Percentiles rank a stretch among this genome's conserved stretches.
phyloP scores from a whole-genome alignment of 2,797 vertebrate species.

The Chaenodraco wilsoni region DNA sequence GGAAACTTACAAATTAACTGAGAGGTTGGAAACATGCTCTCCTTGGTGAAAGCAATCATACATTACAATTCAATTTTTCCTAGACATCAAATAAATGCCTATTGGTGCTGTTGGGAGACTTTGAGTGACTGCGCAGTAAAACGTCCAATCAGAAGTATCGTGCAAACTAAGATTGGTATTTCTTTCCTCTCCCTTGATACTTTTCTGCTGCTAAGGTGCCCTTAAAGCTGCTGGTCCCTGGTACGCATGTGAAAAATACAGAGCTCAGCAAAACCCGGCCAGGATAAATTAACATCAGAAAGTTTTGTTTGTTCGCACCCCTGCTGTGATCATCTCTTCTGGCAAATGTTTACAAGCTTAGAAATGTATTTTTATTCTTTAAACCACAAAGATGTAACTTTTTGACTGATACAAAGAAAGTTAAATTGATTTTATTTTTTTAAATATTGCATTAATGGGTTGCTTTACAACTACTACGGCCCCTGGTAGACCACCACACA shows the following conservation, averaged over 20 bases:
- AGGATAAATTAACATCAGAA: conserved; percentile 7
- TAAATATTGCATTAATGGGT: neutral
- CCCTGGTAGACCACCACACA: too few relatives aligned
- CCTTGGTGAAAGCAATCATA: neutral
- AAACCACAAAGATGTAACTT: neutral
- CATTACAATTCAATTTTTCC: neutral
- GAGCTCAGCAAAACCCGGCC: conserved; percentile 38
- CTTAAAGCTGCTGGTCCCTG: conserved; percentile 39
- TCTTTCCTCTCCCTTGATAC: conserved; percentile 17
- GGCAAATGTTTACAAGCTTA: neutral
- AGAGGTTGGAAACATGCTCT: neutral
- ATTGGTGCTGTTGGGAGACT: neutral
- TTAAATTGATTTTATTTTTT: neutral
- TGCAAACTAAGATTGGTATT: conserved; percentile 14
- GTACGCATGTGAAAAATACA: conserved; percentile 26
- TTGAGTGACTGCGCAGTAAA: neutral
- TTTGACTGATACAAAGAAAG: neutral
- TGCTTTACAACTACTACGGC: too few relatives aligned
- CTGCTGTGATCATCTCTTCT: neutral
- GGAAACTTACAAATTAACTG: neutral
- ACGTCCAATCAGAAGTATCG: neutral
- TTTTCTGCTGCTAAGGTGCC: conserved; percentile 10
- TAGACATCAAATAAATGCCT: neutral
- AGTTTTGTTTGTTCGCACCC: conserved; percentile 21
- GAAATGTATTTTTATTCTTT: neutral